Evolutionary conservation across 2,888 invertebrate species (phyloP), one percentile per base, ranked within the genome.

Genomic region (Sericinus montela): DNA sequence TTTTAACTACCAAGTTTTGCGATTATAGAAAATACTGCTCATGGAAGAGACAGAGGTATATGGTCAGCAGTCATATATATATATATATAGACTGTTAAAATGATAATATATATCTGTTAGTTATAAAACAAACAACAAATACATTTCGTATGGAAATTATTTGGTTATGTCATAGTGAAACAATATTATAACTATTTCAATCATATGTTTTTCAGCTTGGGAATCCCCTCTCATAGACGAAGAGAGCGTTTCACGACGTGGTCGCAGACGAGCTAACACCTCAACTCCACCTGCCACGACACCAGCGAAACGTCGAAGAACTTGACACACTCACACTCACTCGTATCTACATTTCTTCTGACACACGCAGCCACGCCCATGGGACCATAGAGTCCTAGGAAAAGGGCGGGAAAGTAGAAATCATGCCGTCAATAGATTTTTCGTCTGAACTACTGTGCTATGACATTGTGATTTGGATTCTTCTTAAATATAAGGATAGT

Each of bases 211-310:
- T 45, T 49, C 67, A 83, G 82, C 73, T 0, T 77, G 80, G 77
- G 84, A 84, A 14, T 80, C 84, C 0, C 81, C 82, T 0, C 50
- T 72, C 1, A 57, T 72, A 53, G 86, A 85, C 3, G 87, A 87
- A 54, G 85, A 83, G 25, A 63, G 71, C 25, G 66, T 69, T 1
- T 65, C 73, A 0, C 72, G 87, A 0, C 80, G 86, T 40, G 84
- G 83, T 0, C 73, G 86, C 0, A 67, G 86, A 0, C 76, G 86
- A 6, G 72, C 82, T 0, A 77, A 80, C 56, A 79, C 82, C 0
- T 80, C 84, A 0, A 85, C 87, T 0, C 85, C 86, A 2, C 84
- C 86, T 0, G 74, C 80, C 0, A 79, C 80, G 0, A 70, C 73
- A 3, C 83, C 87, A 1, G 79, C 84, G 0, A 84, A 83, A 52